Percentiles rank a stretch among this genome's conserved stretches.
Conservation (phyloP, 2,888 invertebrate genomes). For the Arge pagana region DNA sequence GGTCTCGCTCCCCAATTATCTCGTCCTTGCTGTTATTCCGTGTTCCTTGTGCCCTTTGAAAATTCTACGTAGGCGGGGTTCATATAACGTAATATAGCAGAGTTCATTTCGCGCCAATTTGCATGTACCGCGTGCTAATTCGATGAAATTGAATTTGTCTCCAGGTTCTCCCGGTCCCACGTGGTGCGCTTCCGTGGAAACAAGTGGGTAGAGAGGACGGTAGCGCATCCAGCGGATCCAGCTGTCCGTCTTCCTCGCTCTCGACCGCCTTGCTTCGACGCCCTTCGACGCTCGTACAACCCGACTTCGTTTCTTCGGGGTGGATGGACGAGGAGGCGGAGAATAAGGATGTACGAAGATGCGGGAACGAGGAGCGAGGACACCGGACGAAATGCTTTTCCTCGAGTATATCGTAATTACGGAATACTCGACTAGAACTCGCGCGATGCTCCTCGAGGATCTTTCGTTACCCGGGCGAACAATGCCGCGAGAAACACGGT, state of each 20-base stretch:
- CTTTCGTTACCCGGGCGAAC: not conserved
- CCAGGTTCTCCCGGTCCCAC: constrained; percentile 38
- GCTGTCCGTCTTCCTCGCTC: constrained; percentile 1
- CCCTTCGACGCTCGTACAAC: not conserved
- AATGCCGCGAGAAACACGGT: not conserved
- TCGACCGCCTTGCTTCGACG: not conserved
- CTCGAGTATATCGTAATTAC: not conserved
- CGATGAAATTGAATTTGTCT: constrained; percentile 52
- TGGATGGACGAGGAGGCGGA: too few relatives aligned
- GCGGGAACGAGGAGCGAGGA: too few relatives aligned
- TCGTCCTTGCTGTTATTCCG: constrained; percentile 32
- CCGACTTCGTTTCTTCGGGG: too few relatives aligned
- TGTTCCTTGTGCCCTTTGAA: constrained; percentile 36
- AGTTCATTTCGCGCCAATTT: constrained; percentile 57
- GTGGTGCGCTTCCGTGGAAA: constrained; percentile 5
- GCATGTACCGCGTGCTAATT: constrained; percentile 55
- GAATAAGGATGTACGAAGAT: too few relatives aligned
- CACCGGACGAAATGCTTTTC: not conserved
- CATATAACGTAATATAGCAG: constrained; percentile 56
- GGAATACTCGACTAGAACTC: not conserved
- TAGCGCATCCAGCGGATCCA: too few relatives aligned
- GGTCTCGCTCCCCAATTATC: constrained; percentile 54
- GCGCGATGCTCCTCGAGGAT: not conserved
- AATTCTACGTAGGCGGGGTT: constrained; percentile 54
- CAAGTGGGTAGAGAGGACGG: too few relatives aligned